Evolutionary conservation across 2,888 invertebrate genomes (phyloP).

Genomic region (Mylabris sibirica): DNA sequence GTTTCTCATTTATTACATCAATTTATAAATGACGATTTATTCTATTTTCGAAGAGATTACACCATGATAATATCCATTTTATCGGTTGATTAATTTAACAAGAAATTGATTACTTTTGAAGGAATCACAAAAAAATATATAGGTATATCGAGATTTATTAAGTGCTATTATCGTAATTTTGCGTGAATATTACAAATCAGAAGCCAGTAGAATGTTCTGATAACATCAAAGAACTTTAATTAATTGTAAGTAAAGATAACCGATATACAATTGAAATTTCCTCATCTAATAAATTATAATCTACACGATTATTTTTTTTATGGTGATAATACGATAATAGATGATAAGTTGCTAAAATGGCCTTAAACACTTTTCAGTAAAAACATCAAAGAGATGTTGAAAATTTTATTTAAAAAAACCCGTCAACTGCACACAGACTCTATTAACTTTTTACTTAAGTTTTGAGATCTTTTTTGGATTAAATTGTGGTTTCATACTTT

Average conservation of each 20-base stretch:
- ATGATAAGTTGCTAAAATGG: conserved; percentile 20
- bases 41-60: background rate
- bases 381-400: conserved; percentile 31
- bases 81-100: background rate
- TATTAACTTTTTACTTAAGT: conserved; percentile 34
- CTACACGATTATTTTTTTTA: no score
- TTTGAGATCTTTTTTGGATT: background rate
- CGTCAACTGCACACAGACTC: conserved; percentile 33
- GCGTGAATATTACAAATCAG: background rate
- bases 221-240: background rate
- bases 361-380: conserved; percentile 26
- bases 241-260: background rate
- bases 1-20: background rate
- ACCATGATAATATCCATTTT: background rate
- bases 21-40: background rate
- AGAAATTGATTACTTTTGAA: background rate
- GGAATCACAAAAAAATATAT: background rate
- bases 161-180: background rate
- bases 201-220: background rate
- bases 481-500: background rate
- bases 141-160: background rate
- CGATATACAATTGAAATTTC: background rate
- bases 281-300: no score
- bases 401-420: conserved; percentile 32
- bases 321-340: no score